Conservation (phyloP, 1,140 invertebrate species). For the Brachionus angularis region DNA sequence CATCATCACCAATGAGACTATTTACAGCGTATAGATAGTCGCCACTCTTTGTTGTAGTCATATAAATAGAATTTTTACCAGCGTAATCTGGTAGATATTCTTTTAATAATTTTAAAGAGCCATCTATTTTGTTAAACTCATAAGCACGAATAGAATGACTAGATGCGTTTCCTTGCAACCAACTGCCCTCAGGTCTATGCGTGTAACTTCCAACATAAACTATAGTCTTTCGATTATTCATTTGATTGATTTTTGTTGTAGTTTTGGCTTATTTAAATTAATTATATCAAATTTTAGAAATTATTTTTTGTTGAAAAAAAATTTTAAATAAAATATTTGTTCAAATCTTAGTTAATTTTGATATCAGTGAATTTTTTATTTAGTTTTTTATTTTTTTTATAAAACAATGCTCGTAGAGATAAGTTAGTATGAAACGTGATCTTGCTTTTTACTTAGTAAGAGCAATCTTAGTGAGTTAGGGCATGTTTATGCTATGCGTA, state of each 20-base stretch:
- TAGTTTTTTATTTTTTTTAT: too few relatives aligned
- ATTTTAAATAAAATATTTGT: background rate
- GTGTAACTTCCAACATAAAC: conserved; percentile 23
- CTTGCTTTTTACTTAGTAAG: background rate
- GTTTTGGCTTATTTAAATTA: too few relatives aligned
- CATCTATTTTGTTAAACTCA: background rate
- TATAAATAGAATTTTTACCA: conserved; percentile 29
- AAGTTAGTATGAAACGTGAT: too few relatives aligned
- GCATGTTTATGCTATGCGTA: too few relatives aligned
- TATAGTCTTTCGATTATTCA: background rate
- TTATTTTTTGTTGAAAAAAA: too few relatives aligned
- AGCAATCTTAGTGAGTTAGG: too few relatives aligned
- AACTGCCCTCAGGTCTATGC: conserved; percentile 13
- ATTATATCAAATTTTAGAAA: too few relatives aligned
- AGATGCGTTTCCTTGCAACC: conserved; percentile 10
- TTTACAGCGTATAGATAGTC: conserved; percentile 8
- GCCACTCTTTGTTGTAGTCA: conserved; percentile 18
- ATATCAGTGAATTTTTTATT: too few relatives aligned
- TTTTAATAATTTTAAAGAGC: conserved; percentile 13
- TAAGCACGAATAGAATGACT: conserved; percentile 20
- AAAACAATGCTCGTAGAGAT: too few relatives aligned
- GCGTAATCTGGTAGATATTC: conserved; percentile 13
- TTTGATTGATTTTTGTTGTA: background rate
- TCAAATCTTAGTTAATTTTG: background rate
- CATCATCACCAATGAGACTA: conserved; percentile 2